Percentiles rank a stretch among this genome's conserved stretches.
These are phyloP conservation scores for Chloroceryle inda DNA, from an alignment of 2,797 vertebrate species.

Conservation along the genomic window DNA sequence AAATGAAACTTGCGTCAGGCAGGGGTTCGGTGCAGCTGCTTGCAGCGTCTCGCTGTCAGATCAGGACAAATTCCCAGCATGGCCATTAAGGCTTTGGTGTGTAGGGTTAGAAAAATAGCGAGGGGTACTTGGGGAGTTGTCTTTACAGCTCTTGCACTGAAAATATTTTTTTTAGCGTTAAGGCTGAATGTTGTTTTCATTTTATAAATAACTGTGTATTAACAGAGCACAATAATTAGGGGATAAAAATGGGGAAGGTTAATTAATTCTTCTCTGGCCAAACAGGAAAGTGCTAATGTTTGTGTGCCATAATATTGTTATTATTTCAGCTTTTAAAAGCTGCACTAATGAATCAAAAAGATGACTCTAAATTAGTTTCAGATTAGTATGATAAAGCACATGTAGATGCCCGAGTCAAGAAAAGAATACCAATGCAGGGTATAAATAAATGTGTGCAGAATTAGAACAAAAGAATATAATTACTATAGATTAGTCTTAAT, in stretches of 20 bases:
- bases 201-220: slow-evolving; percentile 63
- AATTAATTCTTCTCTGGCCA: slow-evolving; percentile 60
- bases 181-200: slow-evolving; percentile 37
- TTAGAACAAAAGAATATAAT: background rate
- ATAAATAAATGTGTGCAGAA: background rate
- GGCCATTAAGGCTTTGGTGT: slow-evolving; percentile 70
- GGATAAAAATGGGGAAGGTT: slow-evolving; percentile 37
- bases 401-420: accelerated
- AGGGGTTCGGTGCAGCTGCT: slow-evolving; percentile 65
- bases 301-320: slow-evolving; percentile 8
- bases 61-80: slow-evolving; percentile 73
- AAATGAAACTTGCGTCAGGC: slow-evolving; percentile 55
- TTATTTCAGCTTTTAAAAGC: slow-evolving; percentile 40
- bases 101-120: slow-evolving; percentile 76
- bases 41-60: slow-evolving; percentile 52
- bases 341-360: slow-evolving; percentile 2
- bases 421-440: background rate
- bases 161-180: slow-evolving; percentile 43
- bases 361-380: slow-evolving; percentile 38
- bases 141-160: slow-evolving; percentile 64
- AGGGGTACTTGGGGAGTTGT: slow-evolving; percentile 60
- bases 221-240: slow-evolving; percentile 49
- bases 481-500: background rate
- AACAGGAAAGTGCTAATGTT: slow-evolving; percentile 53
- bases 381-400: background rate